Evolutionary conservation across 2,113 vertebrate species (phyloP).

Genomic region (Tursiops truncatus): DNA sequence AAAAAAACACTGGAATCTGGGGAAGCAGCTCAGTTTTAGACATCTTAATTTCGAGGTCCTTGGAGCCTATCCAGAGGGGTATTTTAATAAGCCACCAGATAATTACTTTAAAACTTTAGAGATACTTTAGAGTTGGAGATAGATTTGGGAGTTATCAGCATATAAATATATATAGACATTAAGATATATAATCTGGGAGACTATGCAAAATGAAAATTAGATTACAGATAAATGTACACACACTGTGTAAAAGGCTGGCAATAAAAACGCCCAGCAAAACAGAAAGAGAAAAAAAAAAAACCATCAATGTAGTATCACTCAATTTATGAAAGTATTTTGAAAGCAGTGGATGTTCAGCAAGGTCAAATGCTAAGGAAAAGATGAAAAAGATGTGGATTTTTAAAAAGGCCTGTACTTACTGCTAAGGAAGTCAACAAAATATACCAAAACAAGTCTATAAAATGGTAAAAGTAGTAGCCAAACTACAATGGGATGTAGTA

Average conservation of each 20-base stretch:
- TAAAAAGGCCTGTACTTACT: background rate
- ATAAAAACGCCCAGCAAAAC: background rate
- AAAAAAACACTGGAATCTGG: background rate
- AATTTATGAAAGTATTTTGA: background rate
- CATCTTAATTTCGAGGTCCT: background rate
- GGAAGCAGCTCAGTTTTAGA: background rate
- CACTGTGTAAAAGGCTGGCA: background rate
- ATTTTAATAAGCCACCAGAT: background rate
- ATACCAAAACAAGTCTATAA: background rate
- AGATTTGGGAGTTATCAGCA: background rate
- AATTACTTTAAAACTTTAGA: background rate
- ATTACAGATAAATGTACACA: background rate
- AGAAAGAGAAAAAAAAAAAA: background rate
- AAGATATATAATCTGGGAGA: background rate
- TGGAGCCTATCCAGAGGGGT: background rate
- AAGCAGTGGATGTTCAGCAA: background rate
- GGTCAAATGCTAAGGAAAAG: background rate
- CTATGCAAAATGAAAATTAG: background rate
- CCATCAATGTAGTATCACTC: background rate
- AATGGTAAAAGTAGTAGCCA: background rate
- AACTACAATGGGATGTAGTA: background rate
- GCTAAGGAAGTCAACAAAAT: background rate
- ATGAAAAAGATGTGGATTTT: background rate
- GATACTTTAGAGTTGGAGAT: background rate
- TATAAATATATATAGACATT: background rate